A percentile compares a stretch with the other conserved stretches of the same genome.
Evolutionary conservation across 2,888 invertebrate species (phyloP).

Genomic region (Autographa pulchrina): DNA sequence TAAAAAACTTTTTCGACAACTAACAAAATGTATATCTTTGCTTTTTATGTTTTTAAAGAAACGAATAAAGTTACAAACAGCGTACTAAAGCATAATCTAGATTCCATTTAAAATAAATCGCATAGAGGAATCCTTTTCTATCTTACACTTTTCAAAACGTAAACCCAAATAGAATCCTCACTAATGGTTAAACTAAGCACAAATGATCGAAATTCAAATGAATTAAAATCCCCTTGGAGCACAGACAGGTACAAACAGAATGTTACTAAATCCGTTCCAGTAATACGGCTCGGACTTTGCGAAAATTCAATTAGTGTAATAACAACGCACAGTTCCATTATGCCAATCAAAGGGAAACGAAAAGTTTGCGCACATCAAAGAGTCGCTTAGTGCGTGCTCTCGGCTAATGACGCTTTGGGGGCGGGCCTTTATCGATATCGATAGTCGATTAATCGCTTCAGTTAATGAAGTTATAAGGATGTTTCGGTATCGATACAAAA

Average conservation of each 20-base stretch:
- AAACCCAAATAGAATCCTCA: slow-evolving; percentile 6
- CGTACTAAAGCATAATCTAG: background rate
- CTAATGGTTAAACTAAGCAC: slow-evolving; percentile 38
- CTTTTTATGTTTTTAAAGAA: slow-evolving; percentile 1
- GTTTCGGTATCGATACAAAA: slow-evolving; percentile 40
- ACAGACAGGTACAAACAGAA: slow-evolving; percentile 57
- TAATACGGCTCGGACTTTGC: slow-evolving; percentile 70
- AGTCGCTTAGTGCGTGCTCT: slow-evolving; percentile 79
- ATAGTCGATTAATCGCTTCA: slow-evolving; percentile 56
- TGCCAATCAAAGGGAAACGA: slow-evolving; percentile 86
- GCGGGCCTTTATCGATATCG: slow-evolving; percentile 63
- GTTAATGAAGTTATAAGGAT: slow-evolving; percentile 53
- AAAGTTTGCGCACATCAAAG: slow-evolving; percentile 87
- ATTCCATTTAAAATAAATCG: background rate
- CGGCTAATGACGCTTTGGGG: slow-evolving; percentile 75
- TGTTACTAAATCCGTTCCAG: slow-evolving; percentile 60
- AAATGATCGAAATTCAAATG: slow-evolving; percentile 50
- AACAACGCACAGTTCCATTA: slow-evolving; percentile 86
- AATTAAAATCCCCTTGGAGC: slow-evolving; percentile 48
- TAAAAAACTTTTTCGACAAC: background rate
- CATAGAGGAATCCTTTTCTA: background rate
- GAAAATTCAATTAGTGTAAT: slow-evolving; percentile 88
- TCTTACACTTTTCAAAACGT: background rate
- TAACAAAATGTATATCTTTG: background rate
- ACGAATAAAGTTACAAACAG: background rate